Percentiles rank a stretch among this genome's conserved stretches.
Conservation (phyloP, 1,140 invertebrate species). For the Batillaria attramentaria region DNA sequence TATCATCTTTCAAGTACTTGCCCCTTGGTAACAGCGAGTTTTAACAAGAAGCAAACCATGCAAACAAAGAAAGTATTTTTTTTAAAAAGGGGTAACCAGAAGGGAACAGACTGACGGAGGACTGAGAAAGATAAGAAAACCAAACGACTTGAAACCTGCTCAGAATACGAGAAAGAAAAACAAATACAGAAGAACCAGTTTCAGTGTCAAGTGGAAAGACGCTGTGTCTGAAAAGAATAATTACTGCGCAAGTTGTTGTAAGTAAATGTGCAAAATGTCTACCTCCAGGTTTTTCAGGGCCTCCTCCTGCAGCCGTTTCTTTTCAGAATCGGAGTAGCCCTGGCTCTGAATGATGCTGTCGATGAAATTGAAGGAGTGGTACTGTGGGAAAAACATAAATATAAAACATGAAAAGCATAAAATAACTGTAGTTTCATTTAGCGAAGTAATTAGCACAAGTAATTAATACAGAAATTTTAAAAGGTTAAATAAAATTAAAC, state of each 20-base stretch:
- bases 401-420: background rate
- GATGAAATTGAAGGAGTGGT: slow-evolving; percentile 70
- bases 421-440: background rate
- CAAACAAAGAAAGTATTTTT: no score
- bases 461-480: background rate
- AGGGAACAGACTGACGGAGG: no score
- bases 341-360: slow-evolving; percentile 67
- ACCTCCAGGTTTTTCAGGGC: slow-evolving; percentile 64
- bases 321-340: slow-evolving; percentile 59
- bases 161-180: no score
- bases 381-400: slow-evolving; percentile 56
- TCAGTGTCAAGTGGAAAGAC: no score
- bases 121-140: no score
- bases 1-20: background rate
- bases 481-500: background rate
- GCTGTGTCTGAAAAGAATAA: no score
- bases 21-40: background rate
- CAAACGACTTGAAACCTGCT: background rate
- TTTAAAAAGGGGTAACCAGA: no score
- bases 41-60: no score
- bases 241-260: background rate
- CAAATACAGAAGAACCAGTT: no score
- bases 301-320: slow-evolving; percentile 58
- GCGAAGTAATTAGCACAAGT: background rate
- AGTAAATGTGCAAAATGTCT: slow-evolving; percentile 17